phyloP scores from a whole-genome alignment of 2,113 vertebrate genomes.

The Lagenorhynchus albirostris region DNA sequence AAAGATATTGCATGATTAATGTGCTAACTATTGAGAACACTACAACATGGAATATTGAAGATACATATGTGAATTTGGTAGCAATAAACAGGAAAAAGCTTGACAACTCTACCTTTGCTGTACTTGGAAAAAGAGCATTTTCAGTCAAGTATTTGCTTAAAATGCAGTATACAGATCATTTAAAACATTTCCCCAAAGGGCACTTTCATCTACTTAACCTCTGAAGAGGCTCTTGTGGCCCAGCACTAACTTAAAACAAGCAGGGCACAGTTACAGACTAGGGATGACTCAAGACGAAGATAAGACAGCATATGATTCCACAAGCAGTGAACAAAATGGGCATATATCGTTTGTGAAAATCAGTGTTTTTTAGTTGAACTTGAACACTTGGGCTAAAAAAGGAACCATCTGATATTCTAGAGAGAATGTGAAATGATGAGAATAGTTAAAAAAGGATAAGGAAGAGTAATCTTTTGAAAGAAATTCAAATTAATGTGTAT shows the following conservation, averaged over 20 bases:
- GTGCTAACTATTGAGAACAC: not conserved
- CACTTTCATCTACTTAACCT: constrained; percentile 53
- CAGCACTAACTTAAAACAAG: constrained; percentile 36
- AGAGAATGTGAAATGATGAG: constrained; percentile 22
- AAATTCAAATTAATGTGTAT: constrained; percentile 39
- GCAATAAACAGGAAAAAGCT: not conserved
- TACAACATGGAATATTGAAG: not conserved
- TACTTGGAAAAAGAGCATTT: constrained; percentile 20
- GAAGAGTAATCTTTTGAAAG: constrained; percentile 25
- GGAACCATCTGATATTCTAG: constrained; percentile 8
- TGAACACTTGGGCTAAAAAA: constrained; percentile 8
- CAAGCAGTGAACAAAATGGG: not conserved
- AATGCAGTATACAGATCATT: not conserved
- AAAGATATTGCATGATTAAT: not conserved
- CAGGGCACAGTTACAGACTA: not conserved
- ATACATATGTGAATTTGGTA: not conserved
- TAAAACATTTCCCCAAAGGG: constrained; percentile 38
- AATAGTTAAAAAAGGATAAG: not conserved
- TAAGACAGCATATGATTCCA: constrained; percentile 5
- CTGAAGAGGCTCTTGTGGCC: constrained; percentile 4
- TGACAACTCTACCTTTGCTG: not conserved
- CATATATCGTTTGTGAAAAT: constrained; percentile 48
- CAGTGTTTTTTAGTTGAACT: constrained; percentile 32
- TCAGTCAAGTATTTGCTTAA: constrained; percentile 36
- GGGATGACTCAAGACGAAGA: not conserved